phyloP scores from a whole-genome alignment of 2,113 vertebrate species.

The Syrrhaptes paradoxus region DNA sequence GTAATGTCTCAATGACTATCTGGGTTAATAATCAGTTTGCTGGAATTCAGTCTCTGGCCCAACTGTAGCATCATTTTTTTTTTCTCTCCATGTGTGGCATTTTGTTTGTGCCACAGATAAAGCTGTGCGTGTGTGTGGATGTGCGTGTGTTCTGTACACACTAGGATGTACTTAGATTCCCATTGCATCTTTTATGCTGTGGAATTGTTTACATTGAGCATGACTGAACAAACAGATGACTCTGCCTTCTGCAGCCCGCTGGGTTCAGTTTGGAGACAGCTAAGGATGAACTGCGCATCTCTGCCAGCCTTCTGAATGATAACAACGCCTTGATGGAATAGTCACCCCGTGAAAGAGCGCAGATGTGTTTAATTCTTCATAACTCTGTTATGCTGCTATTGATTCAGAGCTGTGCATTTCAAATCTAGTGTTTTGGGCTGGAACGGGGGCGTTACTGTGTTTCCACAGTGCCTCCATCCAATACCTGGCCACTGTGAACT shows the following conservation, averaged over 20 bases:
- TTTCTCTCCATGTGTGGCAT: conserved; percentile 61
- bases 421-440: conserved; percentile 37
- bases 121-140: conserved; percentile 24
- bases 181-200: conserved; percentile 72
- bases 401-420: conserved; percentile 72
- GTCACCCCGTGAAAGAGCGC: conserved; percentile 54
- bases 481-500: conserved; percentile 74
- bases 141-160: conserved; percentile 59
- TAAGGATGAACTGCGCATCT: background rate
- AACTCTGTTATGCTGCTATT: conserved; percentile 83
- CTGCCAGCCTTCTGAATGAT: conserved; percentile 27
- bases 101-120: conserved; percentile 67
- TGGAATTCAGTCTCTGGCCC: conserved; percentile 79
- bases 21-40: conserved; percentile 77
- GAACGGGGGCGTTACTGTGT: conserved; percentile 49
- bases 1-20: conserved; percentile 74
- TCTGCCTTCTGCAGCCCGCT: conserved; percentile 63
- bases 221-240: conserved; percentile 72
- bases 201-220: conserved; percentile 80
- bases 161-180: conserved; percentile 70
- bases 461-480: conserved; percentile 62
- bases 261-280: conserved; percentile 42
- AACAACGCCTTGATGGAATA: background rate
- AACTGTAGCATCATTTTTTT: conserved; percentile 79
- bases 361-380: background rate